A percentile compares a stretch with the other conserved stretches of the same genome.
These are phyloP conservation scores for Helicolenus hilgendorfi DNA, from an alignment of 2,797 vertebrate genomes.

Conservation along the genomic window DNA sequence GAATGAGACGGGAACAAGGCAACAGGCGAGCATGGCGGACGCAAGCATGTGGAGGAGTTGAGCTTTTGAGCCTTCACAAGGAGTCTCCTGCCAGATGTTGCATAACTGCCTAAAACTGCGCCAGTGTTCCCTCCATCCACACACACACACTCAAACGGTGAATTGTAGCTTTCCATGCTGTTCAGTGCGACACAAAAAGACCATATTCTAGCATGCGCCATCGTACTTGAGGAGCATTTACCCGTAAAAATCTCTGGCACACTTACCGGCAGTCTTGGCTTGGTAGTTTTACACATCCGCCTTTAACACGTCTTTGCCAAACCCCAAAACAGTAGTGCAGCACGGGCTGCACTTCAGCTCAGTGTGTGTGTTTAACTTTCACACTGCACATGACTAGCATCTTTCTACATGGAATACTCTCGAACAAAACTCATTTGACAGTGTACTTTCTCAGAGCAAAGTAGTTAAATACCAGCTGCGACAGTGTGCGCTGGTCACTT, in stretches of 20 bases:
- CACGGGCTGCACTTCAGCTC: neutral
- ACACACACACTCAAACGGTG: neutral
- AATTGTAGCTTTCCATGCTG: conserved; percentile 32
- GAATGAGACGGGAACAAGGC: neutral
- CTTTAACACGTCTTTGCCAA: conserved; percentile 6
- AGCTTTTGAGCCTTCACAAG: conserved; percentile 56
- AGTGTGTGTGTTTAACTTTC: neutral
- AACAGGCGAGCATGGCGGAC: conserved; percentile 7
- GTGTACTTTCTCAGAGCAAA: neutral
- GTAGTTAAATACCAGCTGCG: neutral
- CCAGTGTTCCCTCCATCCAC: conserved; percentile 57
- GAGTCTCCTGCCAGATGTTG: conserved; percentile 80
- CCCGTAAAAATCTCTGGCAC: conserved; percentile 11
- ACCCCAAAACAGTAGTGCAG: neutral
- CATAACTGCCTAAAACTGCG: conserved; percentile 75
- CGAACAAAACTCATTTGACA: neutral
- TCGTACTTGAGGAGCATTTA: neutral
- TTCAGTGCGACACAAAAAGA: conserved; percentile 10
- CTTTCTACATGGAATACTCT: neutral
- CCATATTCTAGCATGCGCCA: conserved; percentile 6
- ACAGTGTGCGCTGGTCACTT: neutral
- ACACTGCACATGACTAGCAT: neutral
- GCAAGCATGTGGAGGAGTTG: conserved; percentile 47
- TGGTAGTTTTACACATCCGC: conserved; percentile 3
- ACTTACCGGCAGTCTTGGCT: neutral